Evolutionary conservation across 2,797 vertebrate genomes (phyloP).

Genomic region (Coilia nasus): DNA sequence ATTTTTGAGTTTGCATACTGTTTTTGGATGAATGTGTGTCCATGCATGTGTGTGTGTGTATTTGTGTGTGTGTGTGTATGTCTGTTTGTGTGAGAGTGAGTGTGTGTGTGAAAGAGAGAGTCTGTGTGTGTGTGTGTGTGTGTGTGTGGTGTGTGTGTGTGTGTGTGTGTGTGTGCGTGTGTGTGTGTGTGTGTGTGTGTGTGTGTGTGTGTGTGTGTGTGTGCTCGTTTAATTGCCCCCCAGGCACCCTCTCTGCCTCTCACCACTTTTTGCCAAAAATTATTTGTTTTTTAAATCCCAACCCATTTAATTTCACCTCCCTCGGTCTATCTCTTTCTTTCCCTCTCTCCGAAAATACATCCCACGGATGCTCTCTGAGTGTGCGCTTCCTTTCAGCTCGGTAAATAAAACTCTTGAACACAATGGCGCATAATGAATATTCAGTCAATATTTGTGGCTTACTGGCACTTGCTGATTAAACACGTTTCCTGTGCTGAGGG

Average conservation of each 20-base stretch:
- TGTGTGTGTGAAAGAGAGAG: background rate
- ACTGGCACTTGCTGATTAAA: background rate
- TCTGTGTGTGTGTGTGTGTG: no score
- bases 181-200: background rate
- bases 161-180: background rate
- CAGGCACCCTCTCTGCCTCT: slow-evolving; percentile 44
- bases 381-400: background rate
- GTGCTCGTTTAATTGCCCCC: slow-evolving; percentile 63
- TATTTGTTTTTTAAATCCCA: slow-evolving; percentile 22
- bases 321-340: slow-evolving; percentile 15
- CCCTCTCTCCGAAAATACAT: background rate
- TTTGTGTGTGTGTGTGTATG: background rate
- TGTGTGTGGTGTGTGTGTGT: background rate
- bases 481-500: background rate
- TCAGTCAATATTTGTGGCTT: slow-evolving; percentile 19
- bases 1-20: no score
- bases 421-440: slow-evolving; percentile 14
- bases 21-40: background rate
- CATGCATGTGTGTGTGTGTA: background rate
- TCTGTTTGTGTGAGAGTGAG: background rate
- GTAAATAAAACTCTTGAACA: slow-evolving; percentile 9
- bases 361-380: background rate
- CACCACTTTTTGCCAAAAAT: slow-evolving; percentile 27
- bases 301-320: slow-evolving; percentile 35
- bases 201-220: background rate